A percentile compares a stretch with the other conserved stretches of the same genome.
Evolutionary conservation across 2,797 vertebrate genomes (phyloP).

Genomic region (Xiphophorus birchmanni): DNA sequence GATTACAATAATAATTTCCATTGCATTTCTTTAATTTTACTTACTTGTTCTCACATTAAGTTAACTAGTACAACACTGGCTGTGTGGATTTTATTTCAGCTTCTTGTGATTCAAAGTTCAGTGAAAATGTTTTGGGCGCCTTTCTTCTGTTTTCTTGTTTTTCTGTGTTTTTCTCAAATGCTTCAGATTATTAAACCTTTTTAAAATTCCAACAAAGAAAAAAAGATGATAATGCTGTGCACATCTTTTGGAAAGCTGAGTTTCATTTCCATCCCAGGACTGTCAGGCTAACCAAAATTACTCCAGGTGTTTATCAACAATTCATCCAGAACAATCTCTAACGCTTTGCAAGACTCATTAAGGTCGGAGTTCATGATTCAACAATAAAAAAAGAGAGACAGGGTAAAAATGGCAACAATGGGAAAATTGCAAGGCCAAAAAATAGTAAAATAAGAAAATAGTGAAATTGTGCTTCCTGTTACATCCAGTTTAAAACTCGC

Average conservation of each 20-base stretch:
- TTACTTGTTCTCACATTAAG: neutral
- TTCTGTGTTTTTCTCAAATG: neutral
- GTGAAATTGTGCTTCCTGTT: neutral
- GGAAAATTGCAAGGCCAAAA: neutral
- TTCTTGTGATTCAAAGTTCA: neutral
- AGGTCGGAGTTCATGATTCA: neutral
- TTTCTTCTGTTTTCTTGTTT: neutral
- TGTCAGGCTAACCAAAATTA: neutral
- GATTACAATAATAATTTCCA: neutral
- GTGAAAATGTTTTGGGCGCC: neutral
- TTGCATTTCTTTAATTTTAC: neutral
- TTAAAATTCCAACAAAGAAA: neutral
- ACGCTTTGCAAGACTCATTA: neutral
- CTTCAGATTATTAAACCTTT: neutral
- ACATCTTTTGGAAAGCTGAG: neutral
- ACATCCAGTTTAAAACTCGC: neutral
- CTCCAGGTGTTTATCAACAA: neutral
- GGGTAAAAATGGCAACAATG: neutral
- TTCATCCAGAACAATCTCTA: neutral
- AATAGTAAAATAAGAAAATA: neutral
- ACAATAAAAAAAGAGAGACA: neutral
- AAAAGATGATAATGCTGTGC: neutral
- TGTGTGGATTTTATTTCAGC: neutral
- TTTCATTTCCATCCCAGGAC: neutral
- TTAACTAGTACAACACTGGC: neutral